These are phyloP conservation scores for Epinotia ramella DNA, from an alignment of 2,888 invertebrate genomes.

Conservation along the genomic window DNA sequence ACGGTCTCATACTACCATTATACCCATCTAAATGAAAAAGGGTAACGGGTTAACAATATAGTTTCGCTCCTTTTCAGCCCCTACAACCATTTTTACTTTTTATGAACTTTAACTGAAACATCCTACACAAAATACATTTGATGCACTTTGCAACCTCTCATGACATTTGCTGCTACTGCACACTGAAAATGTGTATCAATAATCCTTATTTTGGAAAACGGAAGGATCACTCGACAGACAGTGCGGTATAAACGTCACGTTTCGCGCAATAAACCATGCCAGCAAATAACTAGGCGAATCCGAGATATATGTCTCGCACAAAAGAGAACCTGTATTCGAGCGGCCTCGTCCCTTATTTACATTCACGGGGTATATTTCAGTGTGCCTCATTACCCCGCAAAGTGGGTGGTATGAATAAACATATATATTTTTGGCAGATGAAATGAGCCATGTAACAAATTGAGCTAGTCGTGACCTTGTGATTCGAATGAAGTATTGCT, in stretches of 20 bases:
- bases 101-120: background rate
- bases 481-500: conserved; percentile 25
- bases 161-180: background rate
- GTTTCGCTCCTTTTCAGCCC: background rate
- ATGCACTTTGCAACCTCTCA: background rate
- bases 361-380: conserved; percentile 40
- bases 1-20: too few species aligned
- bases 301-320: conserved; percentile 33
- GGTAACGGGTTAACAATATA: too few species aligned
- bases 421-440: conserved; percentile 40
- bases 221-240: conserved; percentile 4
- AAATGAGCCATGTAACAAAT: conserved; percentile 44
- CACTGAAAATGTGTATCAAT: background rate
- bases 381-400: conserved; percentile 42
- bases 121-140: background rate
- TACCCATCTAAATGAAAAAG: too few species aligned
- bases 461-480: conserved; percentile 23
- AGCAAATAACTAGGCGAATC: conserved; percentile 26
- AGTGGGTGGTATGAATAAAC: conserved; percentile 46
- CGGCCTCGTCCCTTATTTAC: conserved; percentile 37
- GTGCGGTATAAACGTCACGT: conserved; percentile 13
- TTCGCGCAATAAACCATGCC: conserved; percentile 13
- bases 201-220: background rate
- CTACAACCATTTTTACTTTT: background rate
- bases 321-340: conserved; percentile 31